Evolutionary conservation across 2,113 vertebrate species (phyloP).

Genomic region (Smithornis capensis): DNA sequence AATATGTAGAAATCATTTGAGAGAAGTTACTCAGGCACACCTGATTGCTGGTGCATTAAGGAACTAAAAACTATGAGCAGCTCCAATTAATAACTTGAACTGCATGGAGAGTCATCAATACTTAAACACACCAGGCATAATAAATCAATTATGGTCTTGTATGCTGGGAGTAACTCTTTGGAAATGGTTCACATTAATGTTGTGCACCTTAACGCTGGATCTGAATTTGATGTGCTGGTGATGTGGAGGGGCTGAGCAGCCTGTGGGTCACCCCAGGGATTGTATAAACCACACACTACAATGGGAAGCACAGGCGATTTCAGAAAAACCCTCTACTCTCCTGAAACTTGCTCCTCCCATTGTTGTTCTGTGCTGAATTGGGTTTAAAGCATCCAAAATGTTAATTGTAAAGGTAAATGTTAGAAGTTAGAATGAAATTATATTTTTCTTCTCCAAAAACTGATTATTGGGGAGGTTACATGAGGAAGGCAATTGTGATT

Average conservation of each 20-base stretch:
- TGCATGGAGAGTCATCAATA: not conserved
- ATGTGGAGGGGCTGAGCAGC: not conserved
- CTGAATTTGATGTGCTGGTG: not conserved
- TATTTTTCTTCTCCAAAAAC: not conserved
- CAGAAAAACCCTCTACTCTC: not conserved
- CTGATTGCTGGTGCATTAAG: not conserved
- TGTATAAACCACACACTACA: accelerated
- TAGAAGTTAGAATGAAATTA: not conserved
- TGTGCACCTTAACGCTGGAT: not conserved
- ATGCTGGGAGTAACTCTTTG: accelerated
- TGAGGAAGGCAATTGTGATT: not conserved
- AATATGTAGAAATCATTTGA: not conserved
- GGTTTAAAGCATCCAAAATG: not conserved
- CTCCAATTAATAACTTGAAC: not conserved
- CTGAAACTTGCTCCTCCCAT: accelerated
- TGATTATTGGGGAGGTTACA: accelerated
- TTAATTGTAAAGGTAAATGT: not conserved
- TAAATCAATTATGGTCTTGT: not conserved
- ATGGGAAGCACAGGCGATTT: not conserved
- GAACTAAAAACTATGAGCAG: not conserved
- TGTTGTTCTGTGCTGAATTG: not conserved
- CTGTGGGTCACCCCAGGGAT: not conserved
- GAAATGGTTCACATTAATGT: not conserved
- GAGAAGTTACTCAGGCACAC: not conserved
- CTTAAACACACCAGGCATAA: not conserved